Percentiles rank a stretch among this genome's conserved stretches.
Conservation (phyloP, 2,797 vertebrate species). For the Sebastolobus alascanus region DNA sequence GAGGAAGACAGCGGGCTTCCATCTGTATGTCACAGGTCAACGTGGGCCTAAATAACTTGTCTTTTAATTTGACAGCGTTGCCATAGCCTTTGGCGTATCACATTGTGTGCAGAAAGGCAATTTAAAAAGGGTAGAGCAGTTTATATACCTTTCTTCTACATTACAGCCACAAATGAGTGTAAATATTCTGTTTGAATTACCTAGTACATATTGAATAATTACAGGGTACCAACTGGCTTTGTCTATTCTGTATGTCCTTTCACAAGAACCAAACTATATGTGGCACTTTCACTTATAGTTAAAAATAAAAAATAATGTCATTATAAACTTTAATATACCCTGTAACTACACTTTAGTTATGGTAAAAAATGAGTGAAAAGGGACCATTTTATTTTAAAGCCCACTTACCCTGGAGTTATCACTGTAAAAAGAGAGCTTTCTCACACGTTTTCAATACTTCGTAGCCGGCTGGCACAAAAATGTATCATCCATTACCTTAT, state of each 20-base stretch:
- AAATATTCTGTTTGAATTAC: neutral
- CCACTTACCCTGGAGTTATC: neutral
- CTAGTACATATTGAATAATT: neutral
- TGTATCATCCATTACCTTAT: neutral
- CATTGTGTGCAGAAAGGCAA: neutral
- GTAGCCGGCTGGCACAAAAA: fast-evolving
- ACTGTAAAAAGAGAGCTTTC: neutral
- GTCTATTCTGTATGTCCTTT: neutral
- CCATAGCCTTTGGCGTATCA: neutral
- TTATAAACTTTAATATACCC: neutral
- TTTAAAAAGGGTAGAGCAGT: neutral
- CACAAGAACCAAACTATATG: neutral
- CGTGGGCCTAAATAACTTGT: neutral
- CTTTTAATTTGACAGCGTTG: conserved; percentile 1
- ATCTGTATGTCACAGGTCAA: conserved; percentile 20
- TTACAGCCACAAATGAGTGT: neutral
- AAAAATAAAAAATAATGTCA: neutral
- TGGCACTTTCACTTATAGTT: neutral
- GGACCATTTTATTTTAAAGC: neutral
- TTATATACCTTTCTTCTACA: neutral
- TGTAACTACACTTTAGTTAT: neutral
- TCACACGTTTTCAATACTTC: neutral
- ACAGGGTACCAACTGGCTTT: neutral
- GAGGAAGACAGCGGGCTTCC: neutral
- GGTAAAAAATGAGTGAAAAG: neutral